Evolutionary conservation across 2,888 invertebrate genomes (phyloP), one percentile per base, ranked within the genome.

Genomic region (Cyclophora punctaria): DNA sequence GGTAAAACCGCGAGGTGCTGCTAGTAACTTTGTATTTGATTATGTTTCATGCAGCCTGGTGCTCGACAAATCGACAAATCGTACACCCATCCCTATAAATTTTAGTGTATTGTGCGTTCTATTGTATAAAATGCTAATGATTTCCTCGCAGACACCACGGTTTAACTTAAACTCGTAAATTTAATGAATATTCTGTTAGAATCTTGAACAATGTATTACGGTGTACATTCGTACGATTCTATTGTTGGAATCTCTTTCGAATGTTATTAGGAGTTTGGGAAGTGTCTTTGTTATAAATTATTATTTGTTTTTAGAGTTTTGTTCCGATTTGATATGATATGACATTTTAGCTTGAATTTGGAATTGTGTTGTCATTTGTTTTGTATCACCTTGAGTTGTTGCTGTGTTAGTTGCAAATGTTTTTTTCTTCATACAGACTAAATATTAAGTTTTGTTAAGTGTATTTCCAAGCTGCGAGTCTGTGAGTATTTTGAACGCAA

Each of bases 91-190:
- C 74, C 58, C 77, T 78, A 65, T 40, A 50, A 58, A 65, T 59
- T 72, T 71, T 58, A 71, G 62, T 61, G 64, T 56, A 66, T 70
- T 68, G 71, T 69, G 69, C 76, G 71, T 75, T 69, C 77, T 67
- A 72, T 79, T 78, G 78, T 78, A 78, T 76, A 75, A 82, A 83
- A 84, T 83, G 84, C 79, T 84, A 84, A 85, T 84, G 83, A 83
- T 79, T 81, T 78, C 77, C 80, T 75, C 64, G 73, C 66, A 73
- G 67, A 72, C 70, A 62, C 53, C 70, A 65, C 64, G 66, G 68
- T 76, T 81, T 78, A 75, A 79, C 75, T 78, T 77, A 67, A 67
- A 66, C 64, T 71, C 73, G 72, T 76, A 61, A 61, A 60, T 60
- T 57, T 42, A 78, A 80, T 76, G 76, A 79, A 77, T 78, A 74